phyloP scores from a whole-genome alignment of 2,888 invertebrate genomes.

The Ramazzottius varieornatus region DNA sequence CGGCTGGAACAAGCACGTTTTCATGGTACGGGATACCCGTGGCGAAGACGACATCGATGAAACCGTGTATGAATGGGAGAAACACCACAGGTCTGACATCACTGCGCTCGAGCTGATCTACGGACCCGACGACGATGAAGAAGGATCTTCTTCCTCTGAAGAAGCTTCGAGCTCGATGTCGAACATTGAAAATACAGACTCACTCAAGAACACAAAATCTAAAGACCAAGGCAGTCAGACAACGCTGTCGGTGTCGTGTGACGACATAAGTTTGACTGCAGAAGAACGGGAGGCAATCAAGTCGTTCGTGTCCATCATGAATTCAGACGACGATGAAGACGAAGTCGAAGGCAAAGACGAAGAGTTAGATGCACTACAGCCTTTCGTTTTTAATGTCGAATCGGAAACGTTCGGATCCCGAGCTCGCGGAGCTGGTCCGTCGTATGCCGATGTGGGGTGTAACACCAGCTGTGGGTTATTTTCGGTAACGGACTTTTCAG shows the following conservation, averaged over 20 bases:
- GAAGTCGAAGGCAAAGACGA: neutral
- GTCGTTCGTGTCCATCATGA: too few relatives aligned
- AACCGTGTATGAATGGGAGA: neutral
- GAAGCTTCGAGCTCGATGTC: too few relatives aligned
- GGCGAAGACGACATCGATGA: neutral
- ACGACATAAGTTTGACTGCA: too few relatives aligned
- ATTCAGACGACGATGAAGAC: too few relatives aligned
- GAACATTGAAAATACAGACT: neutral
- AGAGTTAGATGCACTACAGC: neutral
- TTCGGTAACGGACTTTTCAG: too few relatives aligned
- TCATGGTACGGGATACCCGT: neutral
- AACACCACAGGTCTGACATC: neutral
- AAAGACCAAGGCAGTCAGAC: neutral
- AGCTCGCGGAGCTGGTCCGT: too few relatives aligned
- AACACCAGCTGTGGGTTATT: neutral
- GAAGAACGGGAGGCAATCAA: too few relatives aligned
- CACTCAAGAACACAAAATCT: neutral
- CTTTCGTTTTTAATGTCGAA: too few relatives aligned
- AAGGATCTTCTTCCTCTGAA: too few relatives aligned
- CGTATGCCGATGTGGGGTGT: too few relatives aligned
- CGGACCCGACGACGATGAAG: neutral
- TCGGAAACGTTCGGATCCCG: too few relatives aligned
- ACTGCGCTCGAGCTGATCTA: neutral
- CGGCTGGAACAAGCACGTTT: neutral
- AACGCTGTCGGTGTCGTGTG: too few relatives aligned